Base-by-base conservation (phyloP, 2,113 vertebrate species). In the Tringa solitaria region DNA sequence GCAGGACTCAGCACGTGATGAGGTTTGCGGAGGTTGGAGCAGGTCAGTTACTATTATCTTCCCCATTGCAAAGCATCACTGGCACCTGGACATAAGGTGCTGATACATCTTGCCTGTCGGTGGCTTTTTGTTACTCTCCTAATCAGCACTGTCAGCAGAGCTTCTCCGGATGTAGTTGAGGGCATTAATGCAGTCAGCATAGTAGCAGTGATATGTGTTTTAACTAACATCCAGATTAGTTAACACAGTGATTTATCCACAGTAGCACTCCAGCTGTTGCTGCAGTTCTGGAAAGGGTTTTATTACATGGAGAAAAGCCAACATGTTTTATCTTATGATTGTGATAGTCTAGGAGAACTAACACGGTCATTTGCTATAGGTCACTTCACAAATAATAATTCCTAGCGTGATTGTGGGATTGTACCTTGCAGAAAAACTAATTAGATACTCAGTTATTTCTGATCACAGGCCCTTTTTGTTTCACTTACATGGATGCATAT, bases 121-220 rank as follows among this genome's bases (percentile, higher is more conserved):
- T 63, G 84, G 28, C 70, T 87, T 96, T 93, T 74, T 74, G 46
- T 60, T 70, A 43, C 63, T 74, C 19, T 35, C 68, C 59, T 85
- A 84, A 96, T 80, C 63, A 83, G 75, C 82, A 22, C 50, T 81
- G 60, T 74, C 72, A 90, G 93, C 67, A 90, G 51, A 94, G 70
- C 50, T 93, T 43, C 39, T 57, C 37, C 10, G 19, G 84, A 76
- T 85, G 83, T 80, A 94, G 50, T 18, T 70, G 78, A 83, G 79
- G 76, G 28, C 67, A 83, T 77, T 93, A 93, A 74, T 67, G 68
- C 56, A 86, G 74, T 79, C 70, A 90, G 81, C 74, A 76, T 2
- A 75, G 63, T 14, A 92, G 88, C 75, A 90, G 61, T 32, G 67
- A 65, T 85, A 84, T 10, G 33, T 54, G 68, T 43, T 95, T 85